Base-by-base conservation (phyloP, 1,140 invertebrate genomes). In the Stegodyphus dumicola region DNA sequence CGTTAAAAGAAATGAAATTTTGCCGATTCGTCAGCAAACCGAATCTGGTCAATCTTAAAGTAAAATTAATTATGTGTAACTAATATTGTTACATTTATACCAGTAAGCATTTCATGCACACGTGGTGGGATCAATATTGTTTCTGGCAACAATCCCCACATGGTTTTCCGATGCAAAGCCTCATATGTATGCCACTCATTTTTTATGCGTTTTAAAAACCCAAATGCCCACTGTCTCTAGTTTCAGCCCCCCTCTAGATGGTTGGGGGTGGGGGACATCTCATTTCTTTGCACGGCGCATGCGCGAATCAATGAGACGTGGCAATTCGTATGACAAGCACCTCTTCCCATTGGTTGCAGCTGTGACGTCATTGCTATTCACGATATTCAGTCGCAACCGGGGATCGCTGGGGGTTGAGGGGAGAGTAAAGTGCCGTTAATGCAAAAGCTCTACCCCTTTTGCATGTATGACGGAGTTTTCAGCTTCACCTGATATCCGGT, bases 301-400 rank as follows among this genome's bases (percentile, higher is more conserved):
- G 81, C 81, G 73, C 81, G 81, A 85, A 85, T 85, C 81, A 85
- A 85, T 85, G 81, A 85, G 81, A 76, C 81, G 81, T 85, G 65
- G 81, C 81, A 77, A 85, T 85, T 85, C 81, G 81, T 77, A 85
- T 76, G 81, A 85, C 81, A 85, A 85, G 73, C 73, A 64, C 64
- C 70, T 33, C 66, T 85, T 77, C 73, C 74, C 66, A 85, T 85
- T 85, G 81, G 81, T 51, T 77, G 66, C 81, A 85, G 81, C 81
- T 85, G 81, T 85, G 81, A 85, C 81, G 81, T 85, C 81, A 85
- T 85, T 85, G 73, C 73, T 85, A 85, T 85, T 85, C 81, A 85
- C 81, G 81, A 85, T 85, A 85, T 85, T 85, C 81, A 85, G 81
- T 85, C 74, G 79, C 79, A 54, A 48, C 33, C 54, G 51, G 49